Evolutionary conservation across 2,888 invertebrate genomes (phyloP).

Genomic region (Trachelus tabidus): DNA sequence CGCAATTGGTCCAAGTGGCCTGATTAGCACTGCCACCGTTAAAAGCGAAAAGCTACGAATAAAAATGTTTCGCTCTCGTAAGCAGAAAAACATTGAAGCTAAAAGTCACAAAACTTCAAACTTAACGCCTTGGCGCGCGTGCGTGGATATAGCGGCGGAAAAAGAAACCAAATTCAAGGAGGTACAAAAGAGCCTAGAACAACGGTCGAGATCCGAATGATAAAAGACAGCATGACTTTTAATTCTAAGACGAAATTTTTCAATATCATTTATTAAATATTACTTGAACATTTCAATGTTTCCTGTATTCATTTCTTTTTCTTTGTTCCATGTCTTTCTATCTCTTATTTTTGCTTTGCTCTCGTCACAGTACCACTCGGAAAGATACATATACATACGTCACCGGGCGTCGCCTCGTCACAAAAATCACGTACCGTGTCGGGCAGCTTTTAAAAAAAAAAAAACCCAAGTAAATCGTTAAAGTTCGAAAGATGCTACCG

Average conservation of each 20-base stretch:
- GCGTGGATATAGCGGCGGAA: no score
- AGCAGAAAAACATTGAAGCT: background rate
- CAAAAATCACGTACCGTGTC: background rate
- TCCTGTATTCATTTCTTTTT: conserved; percentile 31
- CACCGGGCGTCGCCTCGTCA: conserved; percentile 30
- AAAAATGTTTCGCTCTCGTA: background rate
- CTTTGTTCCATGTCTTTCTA: background rate
- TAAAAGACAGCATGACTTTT: conserved; percentile 11
- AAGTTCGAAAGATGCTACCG: background rate
- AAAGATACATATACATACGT: background rate
- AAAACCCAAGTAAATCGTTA: no score
- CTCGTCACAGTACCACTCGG: background rate
- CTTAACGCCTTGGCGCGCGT: no score
- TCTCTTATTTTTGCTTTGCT: conserved; percentile 7
- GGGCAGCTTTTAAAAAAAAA: background rate
- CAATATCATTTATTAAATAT: conserved; percentile 41
- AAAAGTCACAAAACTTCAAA: no score
- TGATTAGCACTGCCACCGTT: background rate
- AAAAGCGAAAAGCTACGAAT: background rate
- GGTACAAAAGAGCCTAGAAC: background rate
- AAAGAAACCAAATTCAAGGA: no score
- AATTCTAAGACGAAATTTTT: conserved; percentile 32
- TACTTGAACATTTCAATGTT: conserved; percentile 42
- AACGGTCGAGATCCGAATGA: background rate
- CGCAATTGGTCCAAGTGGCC: background rate